Conservation (phyloP, 2,113 vertebrate species). For the Scopus umbretta region DNA sequence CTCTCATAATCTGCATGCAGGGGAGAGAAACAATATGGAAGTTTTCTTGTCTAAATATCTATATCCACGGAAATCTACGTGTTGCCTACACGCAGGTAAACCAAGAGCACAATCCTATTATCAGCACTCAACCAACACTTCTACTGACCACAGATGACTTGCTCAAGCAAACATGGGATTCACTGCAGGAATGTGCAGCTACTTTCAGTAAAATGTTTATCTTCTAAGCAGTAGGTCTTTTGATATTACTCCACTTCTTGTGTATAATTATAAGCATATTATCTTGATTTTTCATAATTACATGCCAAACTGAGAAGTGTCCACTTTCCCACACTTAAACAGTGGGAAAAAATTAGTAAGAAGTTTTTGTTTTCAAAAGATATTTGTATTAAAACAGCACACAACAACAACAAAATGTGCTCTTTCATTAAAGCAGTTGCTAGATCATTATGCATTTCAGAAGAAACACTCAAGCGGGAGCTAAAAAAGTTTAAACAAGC, state of each 20-base stretch:
- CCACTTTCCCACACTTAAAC: background rate
- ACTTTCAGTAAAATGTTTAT: background rate
- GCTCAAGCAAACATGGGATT: background rate
- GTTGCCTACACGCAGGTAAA: background rate
- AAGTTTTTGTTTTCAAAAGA: background rate
- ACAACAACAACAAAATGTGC: background rate
- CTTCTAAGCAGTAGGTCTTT: background rate
- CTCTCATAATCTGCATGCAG: background rate
- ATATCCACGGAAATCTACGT: background rate
- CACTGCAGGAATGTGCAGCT: background rate
- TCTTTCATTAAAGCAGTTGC: background rate
- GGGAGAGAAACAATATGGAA: background rate
- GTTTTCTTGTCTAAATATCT: background rate
- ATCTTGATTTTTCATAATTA: constrained; percentile 5
- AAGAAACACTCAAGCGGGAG: background rate
- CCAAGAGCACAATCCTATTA: background rate
- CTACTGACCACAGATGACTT: background rate
- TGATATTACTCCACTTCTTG: background rate
- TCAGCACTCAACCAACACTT: background rate
- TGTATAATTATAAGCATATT: background rate
- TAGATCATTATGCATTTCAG: background rate
- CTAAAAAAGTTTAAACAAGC: background rate
- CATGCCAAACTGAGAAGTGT: background rate
- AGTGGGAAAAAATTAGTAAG: background rate
- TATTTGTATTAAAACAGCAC: background rate